These are phyloP conservation scores for Patella ulyssiponensis DNA, from an alignment of 2,888 invertebrate species.

Conservation along the genomic window DNA sequence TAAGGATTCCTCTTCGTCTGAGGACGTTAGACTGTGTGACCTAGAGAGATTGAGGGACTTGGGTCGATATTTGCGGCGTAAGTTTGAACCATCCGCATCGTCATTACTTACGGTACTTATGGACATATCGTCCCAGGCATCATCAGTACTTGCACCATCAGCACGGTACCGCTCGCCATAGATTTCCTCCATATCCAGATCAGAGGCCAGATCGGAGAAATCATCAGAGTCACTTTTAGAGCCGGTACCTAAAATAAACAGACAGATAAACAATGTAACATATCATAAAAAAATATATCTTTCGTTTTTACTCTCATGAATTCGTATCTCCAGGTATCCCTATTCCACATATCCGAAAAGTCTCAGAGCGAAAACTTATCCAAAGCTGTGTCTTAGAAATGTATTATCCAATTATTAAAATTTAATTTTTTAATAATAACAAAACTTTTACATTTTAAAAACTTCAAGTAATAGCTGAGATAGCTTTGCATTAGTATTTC, in stretches of 20 bases:
- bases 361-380: no score
- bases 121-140: slow-evolving; percentile 58
- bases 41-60: slow-evolving; percentile 62
- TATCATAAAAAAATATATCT: no score
- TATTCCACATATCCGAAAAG: no score
- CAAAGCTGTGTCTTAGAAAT: no score
- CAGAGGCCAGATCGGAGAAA: slow-evolving; percentile 58
- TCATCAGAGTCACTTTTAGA: slow-evolving; percentile 66
- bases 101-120: slow-evolving; percentile 53
- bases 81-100: slow-evolving; percentile 43
- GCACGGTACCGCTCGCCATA: slow-evolving; percentile 54
- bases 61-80: slow-evolving; percentile 59
- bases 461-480: no score
- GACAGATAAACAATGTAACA: not conserved
- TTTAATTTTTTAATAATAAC: no score
- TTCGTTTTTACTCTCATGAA: no score
- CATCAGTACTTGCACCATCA: slow-evolving; percentile 60
- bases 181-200: slow-evolving; percentile 62
- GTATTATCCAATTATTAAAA: no score
- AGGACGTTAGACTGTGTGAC: slow-evolving; percentile 64
- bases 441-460: no score
- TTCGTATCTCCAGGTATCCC: no score
- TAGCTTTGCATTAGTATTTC: no score
- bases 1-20: slow-evolving; percentile 47
- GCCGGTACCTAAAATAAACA: slow-evolving; percentile 38